These are phyloP conservation scores for Dilophus febrilis DNA, from an alignment of 2,888 invertebrate genomes.

Conservation along the genomic window DNA sequence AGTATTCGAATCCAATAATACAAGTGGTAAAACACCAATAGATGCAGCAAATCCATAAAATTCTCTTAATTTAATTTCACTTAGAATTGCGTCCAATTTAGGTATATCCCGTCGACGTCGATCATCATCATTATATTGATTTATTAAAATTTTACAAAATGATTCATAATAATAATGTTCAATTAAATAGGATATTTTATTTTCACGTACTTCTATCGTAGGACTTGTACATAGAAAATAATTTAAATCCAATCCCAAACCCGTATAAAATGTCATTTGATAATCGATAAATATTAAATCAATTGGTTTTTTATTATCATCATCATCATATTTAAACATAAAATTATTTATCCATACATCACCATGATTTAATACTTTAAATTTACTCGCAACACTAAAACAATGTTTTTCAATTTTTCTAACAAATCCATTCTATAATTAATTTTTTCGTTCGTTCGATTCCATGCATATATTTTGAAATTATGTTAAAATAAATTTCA, in stretches of 20 bases:
- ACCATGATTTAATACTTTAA: conserved; percentile 34
- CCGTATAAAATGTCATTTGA: conserved; percentile 26
- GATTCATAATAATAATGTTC: conserved; percentile 18
- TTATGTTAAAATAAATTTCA: no score
- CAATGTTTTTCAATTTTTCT: not conserved
- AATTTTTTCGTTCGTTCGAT: no score
- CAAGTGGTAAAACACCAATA: conserved; percentile 12
- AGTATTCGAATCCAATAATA: conserved; percentile 10
- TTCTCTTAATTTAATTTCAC: conserved; percentile 18
- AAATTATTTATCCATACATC: conserved; percentile 37
- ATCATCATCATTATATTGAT: no score
- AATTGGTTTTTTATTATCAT: conserved; percentile 21
- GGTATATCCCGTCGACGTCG: conserved; percentile 12
- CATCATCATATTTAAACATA: conserved; percentile 30
- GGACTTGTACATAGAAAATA: conserved; percentile 28
- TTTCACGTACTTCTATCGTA: conserved; percentile 18
- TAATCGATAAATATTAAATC: conserved; percentile 30
- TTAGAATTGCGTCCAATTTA: conserved; percentile 16
- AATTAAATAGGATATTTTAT: conserved; percentile 18
- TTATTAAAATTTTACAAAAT: conserved; percentile 16
- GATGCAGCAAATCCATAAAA: conserved; percentile 16
- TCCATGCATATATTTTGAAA: no score
- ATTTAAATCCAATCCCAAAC: conserved; percentile 27
- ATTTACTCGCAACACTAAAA: conserved; percentile 7
- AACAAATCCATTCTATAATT: not conserved